These are phyloP conservation scores for Urophycis tenuis DNA, from an alignment of 2,797 vertebrate genomes.

Conservation along the genomic window DNA sequence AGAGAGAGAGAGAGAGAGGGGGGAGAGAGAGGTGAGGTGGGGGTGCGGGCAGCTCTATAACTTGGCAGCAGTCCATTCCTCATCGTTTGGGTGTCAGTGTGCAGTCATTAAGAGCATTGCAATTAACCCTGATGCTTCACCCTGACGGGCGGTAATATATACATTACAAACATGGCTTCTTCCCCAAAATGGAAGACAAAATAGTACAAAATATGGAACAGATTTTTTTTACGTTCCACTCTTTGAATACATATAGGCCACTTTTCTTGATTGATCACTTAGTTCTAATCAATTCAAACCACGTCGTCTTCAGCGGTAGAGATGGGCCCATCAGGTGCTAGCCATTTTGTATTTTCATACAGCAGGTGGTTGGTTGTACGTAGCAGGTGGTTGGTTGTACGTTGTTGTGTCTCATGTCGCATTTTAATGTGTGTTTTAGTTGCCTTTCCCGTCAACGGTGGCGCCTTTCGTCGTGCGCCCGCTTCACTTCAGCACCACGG, in stretches of 20 bases:
- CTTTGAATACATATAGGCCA: neutral
- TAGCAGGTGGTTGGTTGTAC: too few species aligned
- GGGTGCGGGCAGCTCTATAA: conserved; percentile 14
- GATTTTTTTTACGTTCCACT: neutral
- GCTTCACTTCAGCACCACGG: too few species aligned
- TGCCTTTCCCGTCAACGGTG: too few species aligned
- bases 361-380: neutral
- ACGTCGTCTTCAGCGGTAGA: neutral
- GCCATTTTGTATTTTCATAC: neutral
- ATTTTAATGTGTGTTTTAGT: too few species aligned
- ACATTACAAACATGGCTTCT: neutral
- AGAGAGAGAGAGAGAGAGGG: conserved; percentile 23
- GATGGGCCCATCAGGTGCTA: neutral
- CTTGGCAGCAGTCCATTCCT: neutral
- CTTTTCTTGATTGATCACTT: neutral
- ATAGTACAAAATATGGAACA: neutral
- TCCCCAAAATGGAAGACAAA: neutral
- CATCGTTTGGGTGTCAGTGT: neutral
- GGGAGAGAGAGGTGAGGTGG: conserved; percentile 24
- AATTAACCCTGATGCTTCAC: conserved; percentile 6
- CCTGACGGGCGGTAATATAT: neutral
- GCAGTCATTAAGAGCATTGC: neutral
- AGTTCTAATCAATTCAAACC: neutral
- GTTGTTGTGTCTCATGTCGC: too few species aligned
- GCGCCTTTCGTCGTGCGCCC: too few species aligned